These are phyloP conservation scores for Epistrophe eligans DNA, from an alignment of 2,888 invertebrate species.

Conservation along the genomic window DNA sequence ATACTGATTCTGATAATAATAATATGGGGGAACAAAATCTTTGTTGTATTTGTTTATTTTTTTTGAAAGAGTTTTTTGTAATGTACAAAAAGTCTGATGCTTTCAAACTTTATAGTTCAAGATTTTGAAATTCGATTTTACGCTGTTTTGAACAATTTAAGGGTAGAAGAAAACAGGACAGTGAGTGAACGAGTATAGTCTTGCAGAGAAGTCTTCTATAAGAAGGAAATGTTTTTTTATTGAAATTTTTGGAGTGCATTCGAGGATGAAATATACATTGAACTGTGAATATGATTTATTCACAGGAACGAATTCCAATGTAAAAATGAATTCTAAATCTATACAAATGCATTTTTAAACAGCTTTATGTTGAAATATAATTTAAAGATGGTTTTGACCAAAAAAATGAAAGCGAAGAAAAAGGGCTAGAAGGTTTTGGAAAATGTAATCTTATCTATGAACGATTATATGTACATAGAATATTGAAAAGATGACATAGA, in stretches of 20 bases:
- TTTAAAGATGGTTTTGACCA: too few relatives aligned
- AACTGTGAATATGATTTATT: slow-evolving; percentile 44
- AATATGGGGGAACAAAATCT: slow-evolving; percentile 27
- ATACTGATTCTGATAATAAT: slow-evolving; percentile 21
- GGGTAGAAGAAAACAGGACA: not conserved
- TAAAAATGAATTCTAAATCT: not conserved
- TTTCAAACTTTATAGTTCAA: slow-evolving; percentile 49
- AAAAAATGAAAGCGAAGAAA: too few relatives aligned
- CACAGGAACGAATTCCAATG: not conserved
- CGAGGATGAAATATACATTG: slow-evolving; percentile 57
- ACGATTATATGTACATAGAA: too few relatives aligned
- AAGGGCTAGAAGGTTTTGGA: too few relatives aligned
- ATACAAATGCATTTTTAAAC: too few relatives aligned
- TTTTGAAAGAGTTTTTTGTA: not conserved
- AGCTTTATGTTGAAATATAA: too few relatives aligned
- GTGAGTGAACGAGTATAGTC: not conserved
- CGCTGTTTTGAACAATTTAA: slow-evolving; percentile 62
- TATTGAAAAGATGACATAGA: too few relatives aligned
- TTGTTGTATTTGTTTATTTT: slow-evolving; percentile 39
- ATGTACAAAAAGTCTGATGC: slow-evolving; percentile 27
- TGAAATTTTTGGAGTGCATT: slow-evolving; percentile 57
- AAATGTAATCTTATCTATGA: too few relatives aligned
- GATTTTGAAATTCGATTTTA: slow-evolving; percentile 69
- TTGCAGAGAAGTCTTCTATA: not conserved
- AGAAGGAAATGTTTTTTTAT: slow-evolving; percentile 39